A percentile compares a stretch with the other conserved stretches of the same genome.
phyloP scores from a whole-genome alignment of 2,888 invertebrate species.

The Dasysyrphus tricinctus region DNA sequence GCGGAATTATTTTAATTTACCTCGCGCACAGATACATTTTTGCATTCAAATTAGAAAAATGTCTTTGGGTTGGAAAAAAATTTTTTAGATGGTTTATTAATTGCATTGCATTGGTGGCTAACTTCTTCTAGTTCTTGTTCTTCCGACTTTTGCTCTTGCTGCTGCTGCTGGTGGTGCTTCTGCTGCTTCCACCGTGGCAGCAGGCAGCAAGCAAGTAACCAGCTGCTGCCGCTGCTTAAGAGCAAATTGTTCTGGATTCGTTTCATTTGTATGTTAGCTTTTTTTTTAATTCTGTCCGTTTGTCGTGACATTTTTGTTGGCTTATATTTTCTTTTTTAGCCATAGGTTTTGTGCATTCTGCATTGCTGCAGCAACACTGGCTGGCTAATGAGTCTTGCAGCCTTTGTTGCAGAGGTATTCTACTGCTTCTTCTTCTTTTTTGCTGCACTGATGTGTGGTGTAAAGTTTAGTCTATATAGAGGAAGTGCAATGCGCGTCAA shows the following conservation, averaged over 20 bases:
- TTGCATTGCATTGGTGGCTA: conserved; percentile 45
- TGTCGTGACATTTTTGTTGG: conserved; percentile 67
- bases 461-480: conserved; percentile 17
- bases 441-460: neutral
- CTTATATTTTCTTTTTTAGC: conserved; percentile 20
- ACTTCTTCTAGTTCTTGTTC: neutral
- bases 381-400: conserved; percentile 34
- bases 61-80: conserved; percentile 46
- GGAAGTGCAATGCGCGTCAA: conserved; percentile 74
- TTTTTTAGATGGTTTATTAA: conserved; percentile 70
- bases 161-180: neutral
- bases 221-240: conserved; percentile 1
- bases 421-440: neutral
- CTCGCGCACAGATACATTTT: conserved; percentile 48
- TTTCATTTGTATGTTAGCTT: conserved; percentile 33
- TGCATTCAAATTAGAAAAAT: conserved; percentile 67
- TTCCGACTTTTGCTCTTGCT: neutral
- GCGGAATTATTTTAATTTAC: conserved; percentile 72
- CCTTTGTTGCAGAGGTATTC: conserved; percentile 12
- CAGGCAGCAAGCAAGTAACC: conserved; percentile 1
- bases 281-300: conserved; percentile 19
- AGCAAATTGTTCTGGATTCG: conserved; percentile 65
- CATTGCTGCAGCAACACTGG: conserved; percentile 4
- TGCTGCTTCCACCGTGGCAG: neutral
- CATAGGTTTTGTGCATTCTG: conserved; percentile 11